These are phyloP conservation scores for Stenolophus ochropezus DNA, from an alignment of 2,888 invertebrate genomes.

Conservation along the genomic window DNA sequence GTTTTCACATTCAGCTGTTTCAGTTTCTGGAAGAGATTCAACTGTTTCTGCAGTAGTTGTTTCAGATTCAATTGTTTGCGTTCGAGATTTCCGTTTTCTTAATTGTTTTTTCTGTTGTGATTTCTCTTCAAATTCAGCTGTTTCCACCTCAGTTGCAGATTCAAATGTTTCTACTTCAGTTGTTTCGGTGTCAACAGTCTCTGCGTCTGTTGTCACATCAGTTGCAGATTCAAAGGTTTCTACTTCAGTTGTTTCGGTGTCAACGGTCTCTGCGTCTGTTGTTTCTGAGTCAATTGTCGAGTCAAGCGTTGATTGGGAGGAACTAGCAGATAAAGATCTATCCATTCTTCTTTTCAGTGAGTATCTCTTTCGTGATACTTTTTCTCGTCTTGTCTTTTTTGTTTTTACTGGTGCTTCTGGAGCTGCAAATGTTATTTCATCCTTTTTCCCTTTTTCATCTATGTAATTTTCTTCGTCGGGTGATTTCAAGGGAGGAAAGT, in stretches of 20 bases:
- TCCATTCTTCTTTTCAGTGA: background rate
- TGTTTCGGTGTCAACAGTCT: background rate
- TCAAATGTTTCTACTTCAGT: background rate
- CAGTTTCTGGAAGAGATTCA: background rate
- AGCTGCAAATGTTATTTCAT: background rate
- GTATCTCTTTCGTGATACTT: too few species aligned
- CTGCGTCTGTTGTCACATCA: too few species aligned
- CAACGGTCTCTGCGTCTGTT: background rate
- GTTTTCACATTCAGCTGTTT: background rate
- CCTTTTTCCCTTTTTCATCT: background rate
- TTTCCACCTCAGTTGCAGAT: constrained; percentile 4
- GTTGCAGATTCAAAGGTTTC: background rate
- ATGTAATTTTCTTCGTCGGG: background rate
- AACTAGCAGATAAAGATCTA: background rate
- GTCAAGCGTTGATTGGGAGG: background rate
- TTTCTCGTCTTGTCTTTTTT: too few species aligned
- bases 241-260: background rate
- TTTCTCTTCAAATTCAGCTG: background rate
- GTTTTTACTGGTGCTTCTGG: background rate
- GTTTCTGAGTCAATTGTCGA: background rate
- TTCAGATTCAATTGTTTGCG: background rate
- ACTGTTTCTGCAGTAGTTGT: background rate
- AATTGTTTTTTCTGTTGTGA: background rate
- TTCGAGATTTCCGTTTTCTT: background rate
- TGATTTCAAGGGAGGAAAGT: background rate